A percentile compares a stretch with the other conserved stretches of the same genome.
Conservation (phyloP, 2,113 vertebrate species). For the Mungos mungo region DNA sequence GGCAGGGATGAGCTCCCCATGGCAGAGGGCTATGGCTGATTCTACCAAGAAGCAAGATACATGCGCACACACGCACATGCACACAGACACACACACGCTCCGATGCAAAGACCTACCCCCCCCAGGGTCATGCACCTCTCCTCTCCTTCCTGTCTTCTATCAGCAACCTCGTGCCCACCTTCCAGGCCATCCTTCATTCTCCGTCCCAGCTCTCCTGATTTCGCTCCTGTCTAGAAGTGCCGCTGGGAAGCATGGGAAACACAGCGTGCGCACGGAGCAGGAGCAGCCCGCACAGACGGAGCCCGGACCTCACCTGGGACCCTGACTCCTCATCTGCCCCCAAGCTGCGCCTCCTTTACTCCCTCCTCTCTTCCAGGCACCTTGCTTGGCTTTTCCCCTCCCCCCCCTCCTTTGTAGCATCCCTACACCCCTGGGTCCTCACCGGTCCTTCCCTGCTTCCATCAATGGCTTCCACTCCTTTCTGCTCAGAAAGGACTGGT, state of each 20-base stretch:
- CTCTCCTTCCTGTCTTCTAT: neutral
- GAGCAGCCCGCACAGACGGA: neutral
- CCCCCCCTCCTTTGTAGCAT: neutral
- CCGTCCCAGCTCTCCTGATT: neutral
- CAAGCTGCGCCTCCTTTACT: neutral
- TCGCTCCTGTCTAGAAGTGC: neutral
- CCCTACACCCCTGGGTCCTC: neutral
- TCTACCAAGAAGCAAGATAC: neutral
- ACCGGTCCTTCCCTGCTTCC: neutral
- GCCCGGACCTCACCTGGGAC: too few relatives aligned
- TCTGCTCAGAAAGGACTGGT: neutral
- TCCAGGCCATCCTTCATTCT: neutral
- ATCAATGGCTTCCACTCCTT: neutral
- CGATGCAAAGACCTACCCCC: neutral
- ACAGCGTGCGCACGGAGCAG: neutral
- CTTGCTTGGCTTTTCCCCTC: neutral
- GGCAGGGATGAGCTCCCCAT: neutral
- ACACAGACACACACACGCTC: neutral
- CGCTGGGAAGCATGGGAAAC: neutral
- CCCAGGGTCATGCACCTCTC: neutral
- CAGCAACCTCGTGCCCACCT: neutral
- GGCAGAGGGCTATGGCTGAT: neutral
- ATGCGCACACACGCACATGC: neutral
- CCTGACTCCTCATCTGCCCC: neutral
- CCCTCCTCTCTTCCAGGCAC: too few relatives aligned